phyloP scores from a whole-genome alignment of 2,888 invertebrate genomes.

The Nematopogon swammerdamellus region DNA sequence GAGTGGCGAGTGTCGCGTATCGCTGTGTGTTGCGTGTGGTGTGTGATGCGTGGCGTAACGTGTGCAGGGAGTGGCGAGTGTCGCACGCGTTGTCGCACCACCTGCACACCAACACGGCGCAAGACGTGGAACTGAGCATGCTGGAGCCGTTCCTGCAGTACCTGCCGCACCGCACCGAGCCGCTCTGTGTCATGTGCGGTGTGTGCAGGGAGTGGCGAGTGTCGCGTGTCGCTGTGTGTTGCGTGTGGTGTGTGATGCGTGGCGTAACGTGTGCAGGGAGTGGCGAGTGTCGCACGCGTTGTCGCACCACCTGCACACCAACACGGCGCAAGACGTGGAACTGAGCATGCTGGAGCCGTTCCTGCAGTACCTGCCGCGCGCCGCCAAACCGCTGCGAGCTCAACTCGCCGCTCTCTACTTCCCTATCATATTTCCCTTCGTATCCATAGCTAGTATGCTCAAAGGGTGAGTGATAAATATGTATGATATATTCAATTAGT shows the following conservation, averaged over 20 bases:
- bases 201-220: too few relatives aligned
- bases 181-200: too few relatives aligned
- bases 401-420: constrained; percentile 59
- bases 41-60: too few relatives aligned
- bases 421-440: constrained; percentile 31
- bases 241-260: too few relatives aligned
- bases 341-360: constrained; percentile 67
- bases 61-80: constrained; percentile 70
- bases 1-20: too few relatives aligned
- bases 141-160: constrained; percentile 28
- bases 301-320: constrained; percentile 79
- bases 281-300: constrained; percentile 78
- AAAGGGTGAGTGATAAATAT: constrained; percentile 38
- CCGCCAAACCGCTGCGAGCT: constrained; percentile 43
- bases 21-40: too few relatives aligned
- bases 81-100: constrained; percentile 80
- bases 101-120: constrained; percentile 71
- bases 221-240: too few relatives aligned
- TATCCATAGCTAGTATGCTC: constrained; percentile 22
- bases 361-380: constrained; percentile 64
- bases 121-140: constrained; percentile 69
- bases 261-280: constrained; percentile 55
- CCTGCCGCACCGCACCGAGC: constrained; percentile 61
- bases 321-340: constrained; percentile 74
- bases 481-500: background rate